A percentile compares a stretch with the other conserved stretches of the same genome.
phyloP scores from a whole-genome alignment of 2,888 invertebrate species.

The Drosophila peninsularis region DNA sequence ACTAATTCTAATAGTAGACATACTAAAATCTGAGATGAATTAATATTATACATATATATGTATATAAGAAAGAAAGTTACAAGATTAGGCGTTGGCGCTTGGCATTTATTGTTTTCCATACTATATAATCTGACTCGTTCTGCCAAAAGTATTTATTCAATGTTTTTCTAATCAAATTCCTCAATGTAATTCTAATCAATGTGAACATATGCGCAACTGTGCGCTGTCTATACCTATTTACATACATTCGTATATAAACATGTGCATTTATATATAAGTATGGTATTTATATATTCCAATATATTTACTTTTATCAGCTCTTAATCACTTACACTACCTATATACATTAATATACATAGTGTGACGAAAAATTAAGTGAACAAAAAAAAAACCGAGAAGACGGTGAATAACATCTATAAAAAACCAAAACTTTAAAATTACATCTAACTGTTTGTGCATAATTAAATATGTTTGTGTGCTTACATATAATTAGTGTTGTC shows the following conservation, averaged over 20 bases:
- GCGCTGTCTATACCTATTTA: background rate
- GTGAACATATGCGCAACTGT: slow-evolving; percentile 20
- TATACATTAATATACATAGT: slow-evolving; percentile 20
- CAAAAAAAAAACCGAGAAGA: background rate
- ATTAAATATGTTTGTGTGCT: background rate
- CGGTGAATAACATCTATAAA: slow-evolving; percentile 29
- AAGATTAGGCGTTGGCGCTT: background rate
- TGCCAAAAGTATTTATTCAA: background rate
- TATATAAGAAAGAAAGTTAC: background rate
- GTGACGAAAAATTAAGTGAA: background rate
- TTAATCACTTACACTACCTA: background rate
- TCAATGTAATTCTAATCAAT: slow-evolving; percentile 34
- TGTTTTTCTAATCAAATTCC: slow-evolving; percentile 8
- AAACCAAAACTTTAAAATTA: background rate
- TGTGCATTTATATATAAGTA: background rate
- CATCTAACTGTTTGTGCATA: background rate
- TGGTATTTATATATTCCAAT: background rate
- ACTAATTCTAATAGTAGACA: too few relatives aligned
- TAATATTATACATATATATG: background rate
- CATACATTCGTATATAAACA: background rate
- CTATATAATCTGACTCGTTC: background rate
- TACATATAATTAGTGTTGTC: background rate
- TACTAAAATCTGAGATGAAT: background rate
- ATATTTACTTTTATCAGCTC: slow-evolving; percentile 22
- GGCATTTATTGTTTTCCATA: background rate